A percentile compares a stretch with the other conserved stretches of the same genome.
phyloP scores from a whole-genome alignment of 2,113 vertebrate genomes.

The Prochilodus magdalenae region DNA sequence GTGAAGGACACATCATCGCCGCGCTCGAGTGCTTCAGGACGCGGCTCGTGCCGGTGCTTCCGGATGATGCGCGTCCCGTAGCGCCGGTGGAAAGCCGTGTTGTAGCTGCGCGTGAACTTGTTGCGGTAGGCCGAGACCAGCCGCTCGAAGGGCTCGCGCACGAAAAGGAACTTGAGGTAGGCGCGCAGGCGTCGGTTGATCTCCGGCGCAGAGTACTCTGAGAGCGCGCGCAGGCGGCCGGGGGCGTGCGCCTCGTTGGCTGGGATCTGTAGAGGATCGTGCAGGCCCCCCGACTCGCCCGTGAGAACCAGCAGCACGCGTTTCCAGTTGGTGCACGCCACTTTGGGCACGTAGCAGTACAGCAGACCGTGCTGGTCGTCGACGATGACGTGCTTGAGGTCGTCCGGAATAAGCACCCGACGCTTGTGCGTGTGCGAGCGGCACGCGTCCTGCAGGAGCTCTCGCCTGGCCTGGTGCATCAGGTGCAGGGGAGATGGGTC shows the following conservation, averaged over 20 bases:
- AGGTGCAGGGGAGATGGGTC: constrained; percentile 75
- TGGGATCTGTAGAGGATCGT: constrained; percentile 85
- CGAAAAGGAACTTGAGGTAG: constrained; percentile 95
- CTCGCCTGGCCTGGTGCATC: constrained; percentile 83
- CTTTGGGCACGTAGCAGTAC: constrained; percentile 98
- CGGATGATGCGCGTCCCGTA: constrained; percentile 91
- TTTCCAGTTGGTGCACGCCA: constrained; percentile 98
- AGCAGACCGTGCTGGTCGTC: constrained; percentile 89
- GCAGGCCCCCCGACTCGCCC: constrained; percentile 75
- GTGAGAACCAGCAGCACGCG: constrained; percentile 92
- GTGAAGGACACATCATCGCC: constrained; percentile 88
- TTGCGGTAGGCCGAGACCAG: constrained; percentile 93
- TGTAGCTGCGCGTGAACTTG: constrained; percentile 91
- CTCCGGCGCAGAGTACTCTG: constrained; percentile 83
- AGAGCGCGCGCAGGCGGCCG: constrained; percentile 86
- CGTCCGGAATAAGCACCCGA: constrained; percentile 83
- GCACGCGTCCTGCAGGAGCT: constrained; percentile 83
- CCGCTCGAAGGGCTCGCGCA: constrained; percentile 93
- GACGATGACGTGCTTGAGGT: constrained; percentile 92
- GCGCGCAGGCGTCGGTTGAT: constrained; percentile 90
- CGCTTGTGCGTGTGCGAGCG: constrained; percentile 83
- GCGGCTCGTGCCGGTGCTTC: constrained; percentile 81
- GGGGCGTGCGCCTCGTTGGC: constrained; percentile 89
- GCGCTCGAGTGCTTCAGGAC: constrained; percentile 73
- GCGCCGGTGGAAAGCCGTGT: constrained; percentile 91